A percentile compares a stretch with the other conserved stretches of the same genome.
phyloP scores from a whole-genome alignment of 2,888 invertebrate genomes.

The Formica aserva region DNA sequence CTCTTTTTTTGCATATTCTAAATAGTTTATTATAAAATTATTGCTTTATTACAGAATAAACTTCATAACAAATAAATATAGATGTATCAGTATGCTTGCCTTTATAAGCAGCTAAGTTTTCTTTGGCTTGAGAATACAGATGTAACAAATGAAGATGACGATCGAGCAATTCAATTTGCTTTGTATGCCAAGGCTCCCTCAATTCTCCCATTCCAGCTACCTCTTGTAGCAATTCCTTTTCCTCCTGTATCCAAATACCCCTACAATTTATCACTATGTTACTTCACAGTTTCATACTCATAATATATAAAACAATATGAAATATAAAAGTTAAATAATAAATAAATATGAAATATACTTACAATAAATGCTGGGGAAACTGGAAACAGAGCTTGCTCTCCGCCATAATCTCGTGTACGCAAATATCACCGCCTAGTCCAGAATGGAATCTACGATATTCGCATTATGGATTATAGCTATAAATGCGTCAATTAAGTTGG shows the following conservation, averaged over 20 bases:
- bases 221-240: conserved; percentile 95
- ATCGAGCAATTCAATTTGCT: conserved; percentile 93
- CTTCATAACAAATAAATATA: neutral
- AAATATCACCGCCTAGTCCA: conserved; percentile 95
- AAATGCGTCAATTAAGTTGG: neutral
- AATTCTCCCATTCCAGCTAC: conserved; percentile 96
- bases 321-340: conserved; percentile 71
- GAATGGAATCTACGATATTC: conserved; percentile 93
- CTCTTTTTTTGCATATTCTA: neutral
- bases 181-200: conserved; percentile 93
- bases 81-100: conserved; percentile 83
- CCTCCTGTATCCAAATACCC: conserved; percentile 95
- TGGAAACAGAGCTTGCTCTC: conserved; percentile 94
- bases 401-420: conserved; percentile 96
- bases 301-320: neutral
- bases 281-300: neutral
- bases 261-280: conserved; percentile 85
- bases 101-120: conserved; percentile 90
- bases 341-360: conserved; percentile 85
- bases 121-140: conserved; percentile 94
- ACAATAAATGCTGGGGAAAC: conserved; percentile 96
- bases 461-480: neutral
- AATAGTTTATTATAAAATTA: neutral
- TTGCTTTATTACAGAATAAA: neutral
- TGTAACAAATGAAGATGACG: conserved; percentile 93